Conservation (phyloP, 2,797 vertebrate genomes). For the Diplodus puntazzo region DNA sequence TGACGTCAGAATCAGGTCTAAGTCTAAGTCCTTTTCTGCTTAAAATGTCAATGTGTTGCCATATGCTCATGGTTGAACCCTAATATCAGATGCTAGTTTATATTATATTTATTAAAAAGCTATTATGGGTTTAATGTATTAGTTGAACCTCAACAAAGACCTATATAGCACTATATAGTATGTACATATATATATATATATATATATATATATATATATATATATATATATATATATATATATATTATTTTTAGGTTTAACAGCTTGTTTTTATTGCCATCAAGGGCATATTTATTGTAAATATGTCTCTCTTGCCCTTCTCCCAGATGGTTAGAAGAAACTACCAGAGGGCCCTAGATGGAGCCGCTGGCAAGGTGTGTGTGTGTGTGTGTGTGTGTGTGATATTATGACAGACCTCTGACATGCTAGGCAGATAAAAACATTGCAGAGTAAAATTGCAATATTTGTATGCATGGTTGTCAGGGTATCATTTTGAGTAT, state of each 20-base stretch:
- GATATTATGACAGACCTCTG: constrained; percentile 29
- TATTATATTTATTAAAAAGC: not conserved
- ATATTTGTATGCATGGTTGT: constrained; percentile 23
- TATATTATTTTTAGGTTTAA: not conserved
- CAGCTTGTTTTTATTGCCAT: constrained; percentile 25
- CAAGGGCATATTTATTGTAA: constrained; percentile 22
- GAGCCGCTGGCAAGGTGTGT: constrained; percentile 40
- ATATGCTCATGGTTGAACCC: not conserved
- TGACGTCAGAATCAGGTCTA: too few species aligned
- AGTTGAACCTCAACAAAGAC: not conserved
- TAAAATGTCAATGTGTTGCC: too few species aligned
- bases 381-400: not conserved
- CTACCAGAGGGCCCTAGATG: constrained; percentile 25
- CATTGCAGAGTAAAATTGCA: constrained; percentile 13
- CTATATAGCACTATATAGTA: not conserved
- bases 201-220: too few species aligned
- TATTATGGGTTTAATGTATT: not conserved
- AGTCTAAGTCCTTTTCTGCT: too few species aligned
- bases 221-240: too few species aligned
- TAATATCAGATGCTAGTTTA: not conserved
- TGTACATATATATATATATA: too few species aligned
- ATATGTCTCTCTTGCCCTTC: constrained; percentile 33
- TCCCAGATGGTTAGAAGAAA: constrained; percentile 36
- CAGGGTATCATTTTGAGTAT: constrained; percentile 16
- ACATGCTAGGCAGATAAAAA: constrained; percentile 31